Conservation (phyloP, 2,113 vertebrate genomes). For the Onychorhynchus coronatus region DNA sequence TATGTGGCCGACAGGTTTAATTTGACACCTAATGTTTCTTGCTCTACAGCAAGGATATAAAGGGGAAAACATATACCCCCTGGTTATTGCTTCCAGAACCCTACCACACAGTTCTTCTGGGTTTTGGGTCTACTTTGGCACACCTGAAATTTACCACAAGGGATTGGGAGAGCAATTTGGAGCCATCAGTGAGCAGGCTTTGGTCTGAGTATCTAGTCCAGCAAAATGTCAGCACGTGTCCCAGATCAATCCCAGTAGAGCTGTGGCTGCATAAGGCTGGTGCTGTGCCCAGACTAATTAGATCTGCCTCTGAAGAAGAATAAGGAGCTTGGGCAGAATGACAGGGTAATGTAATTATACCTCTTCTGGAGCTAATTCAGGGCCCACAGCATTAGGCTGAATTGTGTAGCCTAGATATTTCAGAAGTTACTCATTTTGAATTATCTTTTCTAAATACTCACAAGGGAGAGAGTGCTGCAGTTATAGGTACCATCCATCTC, state of each 20-base stretch:
- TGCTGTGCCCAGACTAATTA: neutral
- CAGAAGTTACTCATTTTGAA: neutral
- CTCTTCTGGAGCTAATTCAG: neutral
- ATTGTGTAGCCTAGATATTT: neutral
- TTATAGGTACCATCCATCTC: neutral
- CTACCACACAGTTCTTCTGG: neutral
- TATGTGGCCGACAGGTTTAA: neutral
- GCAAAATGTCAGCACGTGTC: accelerated
- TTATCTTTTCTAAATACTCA: neutral
- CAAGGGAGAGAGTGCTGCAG: neutral
- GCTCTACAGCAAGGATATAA: neutral
- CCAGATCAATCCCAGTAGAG: neutral
- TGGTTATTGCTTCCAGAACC: neutral
- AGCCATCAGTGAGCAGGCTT: neutral
- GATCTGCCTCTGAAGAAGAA: neutral
- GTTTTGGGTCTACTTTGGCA: neutral
- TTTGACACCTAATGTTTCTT: neutral
- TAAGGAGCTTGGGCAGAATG: neutral
- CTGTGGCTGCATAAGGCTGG: neutral
- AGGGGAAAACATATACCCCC: neutral
- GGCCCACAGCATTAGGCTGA: neutral
- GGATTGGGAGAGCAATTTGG: neutral
- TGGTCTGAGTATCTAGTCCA: neutral
- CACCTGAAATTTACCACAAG: neutral
- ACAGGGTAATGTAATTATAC: neutral